Evolutionary conservation across 2,113 vertebrate genomes (phyloP), one percentile per base, ranked within the genome.

Genomic region (Platysternon megacephalum): DNA sequence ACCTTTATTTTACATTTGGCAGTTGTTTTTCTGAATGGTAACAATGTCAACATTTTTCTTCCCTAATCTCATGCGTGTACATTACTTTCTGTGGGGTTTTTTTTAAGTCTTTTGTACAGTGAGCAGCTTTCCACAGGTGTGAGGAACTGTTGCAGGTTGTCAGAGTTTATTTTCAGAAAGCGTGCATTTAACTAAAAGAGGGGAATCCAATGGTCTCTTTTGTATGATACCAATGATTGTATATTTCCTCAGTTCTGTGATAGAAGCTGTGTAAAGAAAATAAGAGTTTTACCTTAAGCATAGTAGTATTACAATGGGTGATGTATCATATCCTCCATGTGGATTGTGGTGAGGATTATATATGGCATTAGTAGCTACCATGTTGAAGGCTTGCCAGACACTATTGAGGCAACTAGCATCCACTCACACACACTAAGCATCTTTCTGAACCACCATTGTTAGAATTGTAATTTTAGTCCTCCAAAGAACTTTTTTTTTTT

Each of bases 1-100:
- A 97, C 95, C 26, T 98, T 98, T 98, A 65, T 94, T 95, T 97
- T 97, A 97, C 94, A 91, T 97, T 98, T 88, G 94, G 96, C 94
- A 91, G 91, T 96, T 98, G 93, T 97, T 29, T 97, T 98, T 97
- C 98, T 19, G 29, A 97, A 97, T 1, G 94, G 97, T 96, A 91
- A 93, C 93, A 89, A 83, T 49, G 49, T 97, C 97, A 91, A 88
- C 79, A 56, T 85, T 96, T 89, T 97, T 94, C 81, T 90, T 97
- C 96, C 95, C 89, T 76, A 79, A 94, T 89, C 96, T 95, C 86
- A 97, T 74, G 56, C 95, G 96, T 94, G 89, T 85, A 96, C 56
- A 82, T 97, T 96, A 80, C 91, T 96, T 95, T 94, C 85, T 44
- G 35, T 85, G 51, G 39, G 42, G 80, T 91, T 92, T 82, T 79